These are phyloP conservation scores for Borostomias antarcticus DNA, from an alignment of 2,797 vertebrate species.

Conservation along the genomic window DNA sequence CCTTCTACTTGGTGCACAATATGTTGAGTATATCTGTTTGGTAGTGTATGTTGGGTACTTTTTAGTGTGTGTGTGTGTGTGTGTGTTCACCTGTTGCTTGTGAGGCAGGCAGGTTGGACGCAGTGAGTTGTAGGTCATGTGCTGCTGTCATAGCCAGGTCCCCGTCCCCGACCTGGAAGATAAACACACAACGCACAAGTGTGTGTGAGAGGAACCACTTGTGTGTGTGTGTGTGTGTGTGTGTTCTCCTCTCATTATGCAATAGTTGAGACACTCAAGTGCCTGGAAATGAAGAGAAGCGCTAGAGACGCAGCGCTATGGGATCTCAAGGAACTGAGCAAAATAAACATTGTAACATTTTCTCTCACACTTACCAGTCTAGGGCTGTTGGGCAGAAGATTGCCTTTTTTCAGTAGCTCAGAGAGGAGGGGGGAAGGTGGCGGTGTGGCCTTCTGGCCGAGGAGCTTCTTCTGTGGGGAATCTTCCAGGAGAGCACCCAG, in stretches of 20 bases:
- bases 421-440: conserved; percentile 96
- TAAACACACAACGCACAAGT: too few relatives aligned
- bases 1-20: neutral
- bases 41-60: neutral
- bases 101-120: conserved; percentile 82
- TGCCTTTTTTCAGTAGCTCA: conserved; percentile 98
- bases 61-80: neutral
- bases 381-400: conserved; percentile 91
- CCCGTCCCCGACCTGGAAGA: conserved; percentile 84
- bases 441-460: conserved; percentile 93
- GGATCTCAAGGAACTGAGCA: too few relatives aligned
- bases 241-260: neutral
- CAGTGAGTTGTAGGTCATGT: conserved; percentile 86
- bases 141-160: conserved; percentile 83
- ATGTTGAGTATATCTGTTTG: neutral
- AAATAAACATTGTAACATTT: too few relatives aligned
- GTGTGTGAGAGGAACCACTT: too few relatives aligned
- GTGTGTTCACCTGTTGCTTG: conserved; percentile 86
- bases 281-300: too few relatives aligned
- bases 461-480: conserved; percentile 91
- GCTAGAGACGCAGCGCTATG: too few relatives aligned
- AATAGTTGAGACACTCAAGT: neutral
- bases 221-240: too few relatives aligned
- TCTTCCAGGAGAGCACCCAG: conserved; percentile 89
- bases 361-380: conserved; percentile 86